Conservation (phyloP, 2,888 invertebrate genomes). For the Platerodrilus igneus region DNA sequence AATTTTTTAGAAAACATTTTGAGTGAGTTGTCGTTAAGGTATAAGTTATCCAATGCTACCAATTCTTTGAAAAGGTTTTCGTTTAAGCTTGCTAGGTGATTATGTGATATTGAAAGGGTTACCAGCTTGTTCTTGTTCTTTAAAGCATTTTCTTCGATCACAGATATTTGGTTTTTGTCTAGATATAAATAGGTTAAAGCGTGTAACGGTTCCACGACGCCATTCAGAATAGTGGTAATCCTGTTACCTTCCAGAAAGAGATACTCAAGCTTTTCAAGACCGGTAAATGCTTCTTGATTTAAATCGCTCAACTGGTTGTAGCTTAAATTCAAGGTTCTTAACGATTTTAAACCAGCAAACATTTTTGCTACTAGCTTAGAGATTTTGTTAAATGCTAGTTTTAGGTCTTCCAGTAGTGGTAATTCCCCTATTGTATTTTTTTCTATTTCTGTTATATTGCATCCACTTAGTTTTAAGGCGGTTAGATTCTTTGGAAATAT, state of each 20-base stretch:
- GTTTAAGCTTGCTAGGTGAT: conserved; percentile 7
- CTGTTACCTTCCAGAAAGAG: conserved; percentile 12
- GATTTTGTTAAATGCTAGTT: conserved; percentile 9
- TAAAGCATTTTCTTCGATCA: conserved; percentile 5
- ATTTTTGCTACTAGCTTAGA: conserved; percentile 3
- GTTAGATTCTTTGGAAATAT: conserved; percentile 11
- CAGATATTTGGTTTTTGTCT: conserved; percentile 8
- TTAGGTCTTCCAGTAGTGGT: conserved; percentile 9
- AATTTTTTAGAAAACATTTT: conserved; percentile 9
- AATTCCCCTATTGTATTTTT: neutral
- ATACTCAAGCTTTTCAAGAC: conserved; percentile 4
- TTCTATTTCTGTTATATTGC: conserved; percentile 11
- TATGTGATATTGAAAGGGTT: conserved; percentile 11
- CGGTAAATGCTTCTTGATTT: neutral
- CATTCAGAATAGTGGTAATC: neutral
- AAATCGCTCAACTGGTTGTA: conserved; percentile 9
- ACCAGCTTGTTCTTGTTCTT: conserved; percentile 1
- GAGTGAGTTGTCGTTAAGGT: conserved; percentile 11
- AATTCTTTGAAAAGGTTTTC: conserved; percentile 7
- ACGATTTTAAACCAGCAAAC: conserved; percentile 6
- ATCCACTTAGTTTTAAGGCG: conserved; percentile 7
- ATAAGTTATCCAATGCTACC: conserved; percentile 9
- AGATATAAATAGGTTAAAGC: conserved; percentile 11
- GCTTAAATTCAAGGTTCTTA: conserved; percentile 7
- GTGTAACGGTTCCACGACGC: conserved; percentile 1